phyloP scores from a whole-genome alignment of 2,888 invertebrate genomes.

The Iphiclides podalirius region DNA sequence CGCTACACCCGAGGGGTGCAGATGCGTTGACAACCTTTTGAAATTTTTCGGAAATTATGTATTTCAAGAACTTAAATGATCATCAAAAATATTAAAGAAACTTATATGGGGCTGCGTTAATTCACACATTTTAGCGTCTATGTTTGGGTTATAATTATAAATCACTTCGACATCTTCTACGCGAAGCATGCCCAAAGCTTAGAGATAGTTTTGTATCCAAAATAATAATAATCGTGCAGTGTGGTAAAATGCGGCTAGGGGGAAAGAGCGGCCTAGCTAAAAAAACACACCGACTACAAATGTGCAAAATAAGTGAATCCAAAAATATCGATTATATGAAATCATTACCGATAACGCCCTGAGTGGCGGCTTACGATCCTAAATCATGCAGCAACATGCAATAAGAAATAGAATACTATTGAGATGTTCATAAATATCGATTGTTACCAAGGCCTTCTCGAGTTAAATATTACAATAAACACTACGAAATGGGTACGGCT shows the following conservation, averaged over 20 bases:
- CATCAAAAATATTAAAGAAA: too few relatives aligned
- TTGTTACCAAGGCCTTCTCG: constrained; percentile 55
- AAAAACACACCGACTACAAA: constrained; percentile 74
- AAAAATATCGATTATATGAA: constrained; percentile 62
- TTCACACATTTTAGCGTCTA: constrained; percentile 13
- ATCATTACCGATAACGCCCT: constrained; percentile 74
- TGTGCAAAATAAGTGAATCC: constrained; percentile 77
- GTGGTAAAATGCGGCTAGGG: constrained; percentile 77
- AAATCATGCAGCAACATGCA: constrained; percentile 79
- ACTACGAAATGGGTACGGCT: constrained; percentile 16
- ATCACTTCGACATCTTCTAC: constrained; percentile 61
- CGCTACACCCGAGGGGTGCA: too few relatives aligned
- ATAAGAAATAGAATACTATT: constrained; percentile 61
- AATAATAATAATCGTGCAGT: constrained; percentile 78
- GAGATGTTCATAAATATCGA: constrained; percentile 45
- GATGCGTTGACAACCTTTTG: too few relatives aligned
- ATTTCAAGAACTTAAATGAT: too few relatives aligned
- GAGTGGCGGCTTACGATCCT: constrained; percentile 74
- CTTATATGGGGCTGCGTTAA: too few relatives aligned
- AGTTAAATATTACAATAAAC: constrained; percentile 26
- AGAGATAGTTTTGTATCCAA: constrained; percentile 68
- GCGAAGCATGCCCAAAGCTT: constrained; percentile 77
- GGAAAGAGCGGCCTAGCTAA: constrained; percentile 78
- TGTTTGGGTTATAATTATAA: constrained; percentile 32
- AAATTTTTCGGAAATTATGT: too few relatives aligned